Evolutionary conservation across 2,113 vertebrate species (phyloP), one percentile per base, ranked within the genome.

Genomic region (Petromus typicus): DNA sequence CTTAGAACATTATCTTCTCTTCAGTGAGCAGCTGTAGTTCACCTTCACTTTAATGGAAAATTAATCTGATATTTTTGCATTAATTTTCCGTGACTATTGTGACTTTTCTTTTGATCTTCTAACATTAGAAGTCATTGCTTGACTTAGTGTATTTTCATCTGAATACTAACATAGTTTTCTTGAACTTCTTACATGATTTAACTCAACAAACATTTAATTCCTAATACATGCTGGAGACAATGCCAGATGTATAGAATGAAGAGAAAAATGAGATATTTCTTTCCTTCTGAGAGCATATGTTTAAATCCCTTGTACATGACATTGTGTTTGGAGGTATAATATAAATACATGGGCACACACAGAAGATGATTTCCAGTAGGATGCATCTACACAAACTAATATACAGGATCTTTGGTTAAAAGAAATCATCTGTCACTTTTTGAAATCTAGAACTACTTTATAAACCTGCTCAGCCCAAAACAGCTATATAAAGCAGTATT

Each of bases 11-110:
- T 76, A 84, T 69, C 48, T 91, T 91, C 64, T 93, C 87, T 82
- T 71, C 87, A 96, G 94, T 73, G 57, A 94, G 37, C 40, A 59
- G 73, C 64, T 10, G 7, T 93, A 88, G 90, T 92, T 93, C 54
- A 95, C 43, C 78, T 93, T 97, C 37, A 79, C 69, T 86, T 94
- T 96, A 94, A 69, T 93, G 40, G 81, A 95, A 97, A 95, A 64
- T 91, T 95, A 69, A 91, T 89, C 63, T 90, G 56, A 92, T 64
- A 66, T 86, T 71, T 61, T 91, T 80, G 32, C 2, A 63, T 94
- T 97, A 86, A 78, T 95, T 95, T 93, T 51, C n/a, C 91, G 34
- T 4, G 7, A 94, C 87, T 90, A 66, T 45, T 90, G 20, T 86
- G 32, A 61, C 73, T 82, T 95, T 67, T 43, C 16, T 90, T 94